Percentiles rank a stretch among this genome's conserved stretches.
Evolutionary conservation across 2,888 invertebrate species (phyloP).

Genomic region (Drosophila mettleri): DNA sequence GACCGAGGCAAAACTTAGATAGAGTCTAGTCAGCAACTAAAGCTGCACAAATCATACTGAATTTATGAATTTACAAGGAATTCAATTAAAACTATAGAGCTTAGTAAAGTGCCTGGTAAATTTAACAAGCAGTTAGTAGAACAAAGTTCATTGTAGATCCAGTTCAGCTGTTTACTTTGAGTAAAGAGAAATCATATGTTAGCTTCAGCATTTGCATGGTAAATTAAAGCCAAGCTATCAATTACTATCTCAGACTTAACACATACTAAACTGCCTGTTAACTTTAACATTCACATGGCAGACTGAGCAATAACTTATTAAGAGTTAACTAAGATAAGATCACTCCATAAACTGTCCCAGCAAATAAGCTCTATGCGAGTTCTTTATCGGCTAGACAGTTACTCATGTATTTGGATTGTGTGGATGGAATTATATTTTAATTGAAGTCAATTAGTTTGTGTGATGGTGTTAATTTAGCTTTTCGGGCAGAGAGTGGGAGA

Average conservation of each 20-base stretch:
- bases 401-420: constrained; percentile 29
- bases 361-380: not conserved
- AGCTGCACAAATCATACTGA: no score
- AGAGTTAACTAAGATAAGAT: not conserved
- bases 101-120: not conserved
- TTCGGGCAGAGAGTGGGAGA: not conserved
- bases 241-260: no score
- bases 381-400: not conserved
- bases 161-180: not conserved
- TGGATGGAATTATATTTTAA: constrained; percentile 75
- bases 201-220: not conserved
- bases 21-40: not conserved
- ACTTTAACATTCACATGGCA: not conserved
- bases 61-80: not conserved
- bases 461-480: constrained; percentile 80
- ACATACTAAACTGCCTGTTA: not conserved
- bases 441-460: constrained; percentile 83
- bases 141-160: not conserved
- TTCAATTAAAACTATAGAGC: not conserved
- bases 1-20: not conserved
- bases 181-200: no score
- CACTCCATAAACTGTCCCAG: no score
- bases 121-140: not conserved
- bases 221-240: not conserved
- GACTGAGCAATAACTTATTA: not conserved